phyloP scores from a whole-genome alignment of 2,888 invertebrate genomes.

The Oscheius sp. region DNA sequence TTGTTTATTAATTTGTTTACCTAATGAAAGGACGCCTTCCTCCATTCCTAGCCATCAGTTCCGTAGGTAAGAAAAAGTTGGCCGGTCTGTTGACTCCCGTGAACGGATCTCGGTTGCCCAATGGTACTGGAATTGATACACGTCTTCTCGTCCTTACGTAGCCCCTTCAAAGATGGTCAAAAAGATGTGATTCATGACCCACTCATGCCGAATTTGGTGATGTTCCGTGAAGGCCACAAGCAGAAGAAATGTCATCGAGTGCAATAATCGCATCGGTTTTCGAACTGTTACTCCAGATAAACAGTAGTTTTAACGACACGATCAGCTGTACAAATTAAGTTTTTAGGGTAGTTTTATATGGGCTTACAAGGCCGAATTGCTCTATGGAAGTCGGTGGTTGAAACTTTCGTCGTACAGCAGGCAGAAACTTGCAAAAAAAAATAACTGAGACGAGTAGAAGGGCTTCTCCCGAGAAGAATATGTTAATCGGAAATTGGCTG shows the following conservation, averaged over 20 bases:
- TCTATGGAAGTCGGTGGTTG: no score
- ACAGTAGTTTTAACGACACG: no score
- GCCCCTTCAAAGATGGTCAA: constrained; percentile 1
- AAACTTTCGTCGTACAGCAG: no score
- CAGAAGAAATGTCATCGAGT: not conserved
- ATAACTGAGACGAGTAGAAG: no score
- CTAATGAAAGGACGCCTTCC: not conserved
- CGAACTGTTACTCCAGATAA: no score
- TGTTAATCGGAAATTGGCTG: no score
- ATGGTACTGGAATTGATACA: not conserved
- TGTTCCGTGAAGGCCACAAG: constrained; percentile 11
- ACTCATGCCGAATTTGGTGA: constrained; percentile 10
- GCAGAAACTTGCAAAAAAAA: no score
- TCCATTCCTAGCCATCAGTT: constrained; percentile 4
- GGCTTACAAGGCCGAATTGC: no score
- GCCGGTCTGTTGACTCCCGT: constrained; percentile 17
- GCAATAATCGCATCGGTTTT: no score
- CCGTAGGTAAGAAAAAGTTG: constrained; percentile 15
- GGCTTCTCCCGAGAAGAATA: no score
- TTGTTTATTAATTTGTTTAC: not conserved
- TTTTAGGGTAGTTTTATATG: no score
- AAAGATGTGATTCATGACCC: constrained; percentile 1
- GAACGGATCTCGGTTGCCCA: constrained; percentile 16
- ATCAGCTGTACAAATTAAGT: no score
- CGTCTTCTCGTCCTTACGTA: not conserved